Evolutionary conservation across 2,797 vertebrate species (phyloP), one percentile per base, ranked within the genome.

Genomic region (Setipinna tenuifilis): DNA sequence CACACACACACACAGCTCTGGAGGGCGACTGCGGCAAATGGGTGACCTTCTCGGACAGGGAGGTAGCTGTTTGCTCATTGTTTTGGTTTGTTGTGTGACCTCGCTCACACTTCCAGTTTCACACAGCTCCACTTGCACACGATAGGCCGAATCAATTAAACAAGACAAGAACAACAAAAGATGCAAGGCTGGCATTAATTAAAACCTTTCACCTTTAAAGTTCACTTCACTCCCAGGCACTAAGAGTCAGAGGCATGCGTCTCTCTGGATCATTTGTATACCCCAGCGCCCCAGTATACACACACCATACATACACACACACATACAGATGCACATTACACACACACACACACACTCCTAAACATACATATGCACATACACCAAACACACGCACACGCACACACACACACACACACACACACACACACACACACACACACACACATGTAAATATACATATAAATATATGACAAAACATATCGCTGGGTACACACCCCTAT

Each of bases 181-280:
- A 84, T 86, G 81, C 80, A 89, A 89, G 86, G 92, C 94, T 94
- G 92, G 94, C 90, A 93, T 95, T 96, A 94, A 94, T 95, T 94
- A 94, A 94, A 95, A 89, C 87, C 91, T 87, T 89, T 91, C 88
- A 90, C 91, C 90, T 90, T 88, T 92, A 95, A 96, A 96, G 93
- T 96, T 95, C 95, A 95, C 92, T 90, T 95, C 93, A 95, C 95
- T 95, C 68, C 17, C 12, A 75, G 31, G 19, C 17, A 59, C 58
- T 59, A 21, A 59, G 58, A 75, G 28, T 41, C 28, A 11, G 62
- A 28, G 23, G 68, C 68, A 35, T 41, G 28, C 16, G 17, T 75
- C 28, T 41, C 68, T 19, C 31, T 35, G 65, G 28, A 71, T 5
- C 68, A 75, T 41, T 35, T 95, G 78, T 82, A 84, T 82, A 61